A percentile compares a stretch with the other conserved stretches of the same genome.
These are phyloP conservation scores for Rallus limicola DNA, from an alignment of 2,113 vertebrate species.

Conservation along the genomic window DNA sequence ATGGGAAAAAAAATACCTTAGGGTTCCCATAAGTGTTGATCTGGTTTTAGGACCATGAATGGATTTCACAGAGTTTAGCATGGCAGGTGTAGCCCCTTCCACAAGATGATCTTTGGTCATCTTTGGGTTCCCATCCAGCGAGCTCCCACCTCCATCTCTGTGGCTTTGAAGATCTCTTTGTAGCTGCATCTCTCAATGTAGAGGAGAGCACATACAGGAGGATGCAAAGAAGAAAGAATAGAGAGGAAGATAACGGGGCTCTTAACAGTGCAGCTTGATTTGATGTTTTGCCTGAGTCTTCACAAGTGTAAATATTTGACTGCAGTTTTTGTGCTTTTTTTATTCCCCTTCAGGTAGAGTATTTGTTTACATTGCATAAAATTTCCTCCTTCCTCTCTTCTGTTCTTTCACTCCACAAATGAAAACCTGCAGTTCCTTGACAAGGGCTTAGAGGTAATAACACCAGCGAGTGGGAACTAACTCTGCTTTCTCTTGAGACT, in stretches of 20 bases:
- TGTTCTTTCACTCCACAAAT: background rate
- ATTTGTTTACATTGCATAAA: slow-evolving; percentile 51
- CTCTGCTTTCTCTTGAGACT: background rate
- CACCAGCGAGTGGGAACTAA: background rate
- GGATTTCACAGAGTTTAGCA: background rate
- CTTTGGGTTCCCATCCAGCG: background rate
- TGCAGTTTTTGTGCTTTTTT: slow-evolving; percentile 38
- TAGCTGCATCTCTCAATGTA: background rate
- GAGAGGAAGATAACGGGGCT: background rate
- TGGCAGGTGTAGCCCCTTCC: background rate
- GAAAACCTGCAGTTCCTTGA: slow-evolving; percentile 32
- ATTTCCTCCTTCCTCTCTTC: slow-evolving; percentile 40
- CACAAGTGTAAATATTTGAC: slow-evolving; percentile 65
- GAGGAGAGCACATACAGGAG: background rate
- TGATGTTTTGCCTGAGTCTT: slow-evolving; percentile 62
- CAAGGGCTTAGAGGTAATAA: background rate
- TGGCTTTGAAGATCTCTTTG: background rate
- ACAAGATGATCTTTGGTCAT: background rate
- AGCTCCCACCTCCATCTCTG: background rate
- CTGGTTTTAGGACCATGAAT: background rate
- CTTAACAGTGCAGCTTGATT: slow-evolving; percentile 48
- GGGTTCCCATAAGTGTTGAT: background rate
- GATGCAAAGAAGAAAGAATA: background rate
- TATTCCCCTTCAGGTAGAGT: slow-evolving; percentile 62
- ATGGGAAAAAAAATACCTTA: background rate